phyloP scores from a whole-genome alignment of 2,888 invertebrate genomes.

The Cenopis cana region DNA sequence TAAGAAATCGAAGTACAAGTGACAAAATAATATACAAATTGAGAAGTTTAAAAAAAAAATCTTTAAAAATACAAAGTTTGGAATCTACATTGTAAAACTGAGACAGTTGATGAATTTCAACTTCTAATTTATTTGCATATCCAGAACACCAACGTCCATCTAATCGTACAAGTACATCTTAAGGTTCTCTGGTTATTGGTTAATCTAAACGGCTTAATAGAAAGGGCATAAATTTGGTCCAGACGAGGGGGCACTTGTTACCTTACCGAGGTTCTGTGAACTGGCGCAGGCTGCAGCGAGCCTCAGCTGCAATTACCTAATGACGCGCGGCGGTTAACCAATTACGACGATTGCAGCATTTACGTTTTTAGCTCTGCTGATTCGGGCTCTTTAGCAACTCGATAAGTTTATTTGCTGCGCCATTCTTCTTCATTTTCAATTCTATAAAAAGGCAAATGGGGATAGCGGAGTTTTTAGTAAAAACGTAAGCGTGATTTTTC shows the following conservation, averaged over 20 bases:
- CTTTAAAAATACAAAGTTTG: no score
- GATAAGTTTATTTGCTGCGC: slow-evolving; percentile 52
- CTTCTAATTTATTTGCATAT: not conserved
- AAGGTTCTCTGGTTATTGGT: not conserved
- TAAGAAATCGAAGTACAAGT: no score
- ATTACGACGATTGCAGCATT: slow-evolving; percentile 74
- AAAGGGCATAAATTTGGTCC: not conserved
- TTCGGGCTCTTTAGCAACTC: slow-evolving; percentile 56
- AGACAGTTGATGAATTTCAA: not conserved
- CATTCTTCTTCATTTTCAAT: slow-evolving; percentile 15
- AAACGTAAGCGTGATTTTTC: no score
- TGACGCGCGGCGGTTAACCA: slow-evolving; percentile 79
- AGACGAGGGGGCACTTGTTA: not conserved
- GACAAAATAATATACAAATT: no score
- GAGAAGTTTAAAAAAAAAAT: no score
- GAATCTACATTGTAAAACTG: not conserved
- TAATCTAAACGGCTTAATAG: not conserved
- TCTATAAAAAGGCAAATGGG: not conserved
- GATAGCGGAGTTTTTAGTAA: not conserved
- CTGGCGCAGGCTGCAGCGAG: slow-evolving; percentile 44
- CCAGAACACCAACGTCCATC: not conserved
- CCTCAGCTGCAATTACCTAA: slow-evolving; percentile 80
- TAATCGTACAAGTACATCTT: not conserved
- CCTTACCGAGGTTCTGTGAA: not conserved
- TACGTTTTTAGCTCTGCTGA: slow-evolving; percentile 74